phyloP scores from a whole-genome alignment of 2,888 invertebrate genomes.

The Protophormia terraenovae region DNA sequence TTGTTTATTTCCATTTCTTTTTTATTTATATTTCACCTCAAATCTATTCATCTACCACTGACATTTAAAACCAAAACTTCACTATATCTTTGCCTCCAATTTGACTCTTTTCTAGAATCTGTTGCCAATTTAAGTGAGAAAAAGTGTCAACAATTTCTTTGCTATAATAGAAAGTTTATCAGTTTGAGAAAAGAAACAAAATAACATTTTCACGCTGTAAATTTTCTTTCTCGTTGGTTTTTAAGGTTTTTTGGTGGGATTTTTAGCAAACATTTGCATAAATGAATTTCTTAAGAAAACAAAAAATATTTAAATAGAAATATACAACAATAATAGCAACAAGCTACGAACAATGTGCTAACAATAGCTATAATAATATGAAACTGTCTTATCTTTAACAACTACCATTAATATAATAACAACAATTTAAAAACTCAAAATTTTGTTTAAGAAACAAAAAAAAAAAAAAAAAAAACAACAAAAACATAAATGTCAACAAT shows the following conservation, averaged over 20 bases:
- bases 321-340: background rate
- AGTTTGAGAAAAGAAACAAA: background rate
- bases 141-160: background rate
- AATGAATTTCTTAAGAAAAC: background rate
- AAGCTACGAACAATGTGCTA: no score
- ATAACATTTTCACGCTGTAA: background rate
- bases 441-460: background rate
- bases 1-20: background rate
- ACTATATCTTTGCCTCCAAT: background rate
- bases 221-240: background rate
- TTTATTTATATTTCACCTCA: no score
- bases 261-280: background rate
- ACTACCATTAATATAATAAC: background rate
- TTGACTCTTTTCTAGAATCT: background rate
- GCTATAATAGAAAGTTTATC: background rate
- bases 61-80: no score
- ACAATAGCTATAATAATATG: no score
- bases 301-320: background rate
- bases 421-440: background rate
- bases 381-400: background rate
- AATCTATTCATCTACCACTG: no score
- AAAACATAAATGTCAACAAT: background rate
- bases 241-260: background rate
- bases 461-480: no score
- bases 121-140: background rate